Percentiles rank a stretch among this genome's conserved stretches.
Conservation (phyloP, 2,888 invertebrate species). For the Pollenia amentaria region DNA sequence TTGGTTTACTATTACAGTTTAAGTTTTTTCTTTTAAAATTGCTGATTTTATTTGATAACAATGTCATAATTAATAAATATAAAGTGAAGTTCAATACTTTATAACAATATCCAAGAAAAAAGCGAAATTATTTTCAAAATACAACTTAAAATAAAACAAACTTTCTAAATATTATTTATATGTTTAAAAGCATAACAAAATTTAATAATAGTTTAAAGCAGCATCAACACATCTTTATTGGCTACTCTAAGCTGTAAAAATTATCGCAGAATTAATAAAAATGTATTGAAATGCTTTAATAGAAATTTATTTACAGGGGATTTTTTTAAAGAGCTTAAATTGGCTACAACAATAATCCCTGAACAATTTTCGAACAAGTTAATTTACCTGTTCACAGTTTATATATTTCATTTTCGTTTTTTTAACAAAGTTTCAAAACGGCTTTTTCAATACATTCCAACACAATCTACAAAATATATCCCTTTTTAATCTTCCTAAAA, state of each 20-base stretch:
- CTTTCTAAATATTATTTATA: conserved; percentile 34
- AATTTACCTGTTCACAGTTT: too few relatives aligned
- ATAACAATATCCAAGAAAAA: background rate
- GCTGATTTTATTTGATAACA: conserved; percentile 20
- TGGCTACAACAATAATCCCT: too few relatives aligned
- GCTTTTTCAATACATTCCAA: too few relatives aligned
- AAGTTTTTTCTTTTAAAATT: background rate
- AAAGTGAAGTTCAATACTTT: background rate
- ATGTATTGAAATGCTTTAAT: background rate
- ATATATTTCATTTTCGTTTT: too few relatives aligned
- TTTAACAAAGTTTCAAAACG: too few relatives aligned
- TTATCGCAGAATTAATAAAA: background rate
- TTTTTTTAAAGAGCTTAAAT: too few relatives aligned
- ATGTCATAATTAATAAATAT: conserved; percentile 16
- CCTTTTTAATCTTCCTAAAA: too few relatives aligned
- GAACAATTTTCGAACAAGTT: too few relatives aligned
- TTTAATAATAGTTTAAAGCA: background rate
- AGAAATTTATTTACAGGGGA: background rate
- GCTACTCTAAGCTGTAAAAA: too few relatives aligned
- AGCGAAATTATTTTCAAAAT: background rate
- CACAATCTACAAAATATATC: too few relatives aligned
- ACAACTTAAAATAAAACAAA: background rate
- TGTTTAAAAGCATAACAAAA: background rate
- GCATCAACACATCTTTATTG: conserved; percentile 13
- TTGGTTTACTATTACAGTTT: conserved; percentile 10